phyloP scores from a whole-genome alignment of 2,113 vertebrate species.

The Rafetus swinhoei region DNA sequence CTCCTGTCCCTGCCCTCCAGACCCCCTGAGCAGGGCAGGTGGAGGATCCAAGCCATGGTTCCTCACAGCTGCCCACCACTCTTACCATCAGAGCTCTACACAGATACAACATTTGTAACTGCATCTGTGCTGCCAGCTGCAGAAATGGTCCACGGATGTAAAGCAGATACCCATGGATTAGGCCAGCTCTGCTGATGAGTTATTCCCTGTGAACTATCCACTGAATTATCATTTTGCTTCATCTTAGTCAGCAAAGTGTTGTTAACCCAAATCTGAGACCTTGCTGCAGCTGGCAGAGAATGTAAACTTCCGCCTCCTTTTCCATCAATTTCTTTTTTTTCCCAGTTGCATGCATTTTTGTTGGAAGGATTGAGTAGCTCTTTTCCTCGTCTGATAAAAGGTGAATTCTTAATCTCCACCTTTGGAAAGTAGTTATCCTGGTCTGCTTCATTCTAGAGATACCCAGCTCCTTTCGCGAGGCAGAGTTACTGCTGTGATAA shows the following conservation, averaged over 20 bases:
- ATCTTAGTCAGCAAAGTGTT: neutral
- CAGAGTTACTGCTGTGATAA: neutral
- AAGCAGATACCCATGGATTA: too few species aligned
- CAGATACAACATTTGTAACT: too few species aligned
- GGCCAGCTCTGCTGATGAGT: neutral
- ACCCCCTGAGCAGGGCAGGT: too few species aligned
- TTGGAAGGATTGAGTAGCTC: neutral
- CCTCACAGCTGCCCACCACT: too few species aligned
- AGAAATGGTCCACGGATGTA: too few species aligned
- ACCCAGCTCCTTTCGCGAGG: neutral
- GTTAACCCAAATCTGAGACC: neutral
- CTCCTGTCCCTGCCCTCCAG: too few species aligned
- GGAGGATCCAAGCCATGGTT: too few species aligned
- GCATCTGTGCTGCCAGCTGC: too few species aligned
- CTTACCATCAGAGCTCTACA: too few species aligned
- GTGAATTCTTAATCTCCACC: neutral
- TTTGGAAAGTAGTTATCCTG: neutral
- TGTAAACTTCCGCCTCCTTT: neutral
- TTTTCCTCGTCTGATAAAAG: neutral
- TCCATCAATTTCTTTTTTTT: neutral
- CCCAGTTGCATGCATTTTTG: neutral
- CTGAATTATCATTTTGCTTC: neutral
- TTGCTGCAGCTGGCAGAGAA: neutral
- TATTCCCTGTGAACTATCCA: neutral
- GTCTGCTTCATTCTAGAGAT: neutral